Evolutionary conservation across 2,888 invertebrate genomes (phyloP).

Genomic region (Tenthredo amoena): DNA sequence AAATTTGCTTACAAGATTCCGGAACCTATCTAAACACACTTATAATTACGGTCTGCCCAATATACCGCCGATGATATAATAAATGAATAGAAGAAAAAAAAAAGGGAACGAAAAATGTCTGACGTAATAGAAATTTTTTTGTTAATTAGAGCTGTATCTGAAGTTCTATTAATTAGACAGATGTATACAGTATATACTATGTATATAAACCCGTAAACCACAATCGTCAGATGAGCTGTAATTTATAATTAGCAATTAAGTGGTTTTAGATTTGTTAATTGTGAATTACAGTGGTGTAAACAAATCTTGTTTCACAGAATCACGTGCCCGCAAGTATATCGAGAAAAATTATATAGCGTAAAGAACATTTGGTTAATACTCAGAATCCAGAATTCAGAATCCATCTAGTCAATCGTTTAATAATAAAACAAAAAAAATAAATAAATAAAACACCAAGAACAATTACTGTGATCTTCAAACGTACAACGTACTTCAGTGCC

Average conservation of each 20-base stretch:
- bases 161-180: neutral
- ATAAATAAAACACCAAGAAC: conserved; percentile 31
- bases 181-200: neutral
- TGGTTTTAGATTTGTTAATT: conserved; percentile 22
- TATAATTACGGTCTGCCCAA: neutral
- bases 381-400: conserved; percentile 29
- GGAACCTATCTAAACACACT: neutral
- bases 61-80: neutral
- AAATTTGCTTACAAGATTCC: neutral
- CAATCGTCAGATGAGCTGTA: conserved; percentile 44
- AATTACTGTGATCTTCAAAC: conserved; percentile 47
- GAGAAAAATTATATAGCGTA: neutral
- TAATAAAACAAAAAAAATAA: conserved; percentile 45
- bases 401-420: conserved; percentile 48
- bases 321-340: conserved; percentile 40
- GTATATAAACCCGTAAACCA: conserved; percentile 10
- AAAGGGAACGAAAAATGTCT: neutral
- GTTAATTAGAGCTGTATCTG: conserved; percentile 24
- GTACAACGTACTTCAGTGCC: conserved; percentile 51
- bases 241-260: conserved; percentile 48
- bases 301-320: conserved; percentile 41
- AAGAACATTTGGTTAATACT: conserved; percentile 32
- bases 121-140: conserved; percentile 9
- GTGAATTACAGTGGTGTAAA: conserved; percentile 39
- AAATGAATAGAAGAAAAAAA: neutral